Base-by-base conservation (phyloP, 2,797 vertebrate species). In the Lepilemur septentrionalis region DNA sequence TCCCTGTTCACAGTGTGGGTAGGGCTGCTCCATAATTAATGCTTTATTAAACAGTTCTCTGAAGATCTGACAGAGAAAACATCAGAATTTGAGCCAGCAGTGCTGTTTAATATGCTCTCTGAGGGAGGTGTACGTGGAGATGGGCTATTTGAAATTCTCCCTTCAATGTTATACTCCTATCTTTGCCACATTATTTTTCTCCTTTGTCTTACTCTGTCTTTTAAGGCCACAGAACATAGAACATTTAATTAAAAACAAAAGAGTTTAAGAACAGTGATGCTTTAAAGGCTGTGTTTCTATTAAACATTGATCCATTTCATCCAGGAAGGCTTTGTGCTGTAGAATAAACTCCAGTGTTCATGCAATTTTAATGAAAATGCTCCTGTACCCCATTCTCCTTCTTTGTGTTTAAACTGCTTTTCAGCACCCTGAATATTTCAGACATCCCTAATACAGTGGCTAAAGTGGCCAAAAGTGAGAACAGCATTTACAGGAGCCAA, bases 41-140 rank as follows among this genome's bases (percentile, higher is more conserved):
- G 73, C 38, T 94, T 85, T 80, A 94, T 84, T 96, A 97, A 96
- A 94, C 86, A 69, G 32, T 86, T 96, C 95, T 97, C 85, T 94
- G 69, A 97, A 52, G 57, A 92, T 18, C 61, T 67, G 75, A 63
- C 14, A 65, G 81, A 87, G 52, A 90, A 93, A 95, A 89, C 48
- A 85, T n/a, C 7, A 46, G 48, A 89, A 73, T 81, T 38, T 12
- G 75, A 96, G 38, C 89, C 41, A 97, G 82, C n/a, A 90, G 70
- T 48, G 41, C 55, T 32, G 43, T 32, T 94, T 84, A 83, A 76
- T 10, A 35, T 52, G 61, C 73, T 52, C 46, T 79, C 73, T 63
- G 23, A 50, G n/a, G 30, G 41, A 93, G 90, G 35, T 57, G 3
- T 41, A 25, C 32, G 65, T 59, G 86, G 75, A 82, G 90, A 72